Base-by-base conservation (phyloP, 2,888 invertebrate species). In the Troides oblongomaculatus region DNA sequence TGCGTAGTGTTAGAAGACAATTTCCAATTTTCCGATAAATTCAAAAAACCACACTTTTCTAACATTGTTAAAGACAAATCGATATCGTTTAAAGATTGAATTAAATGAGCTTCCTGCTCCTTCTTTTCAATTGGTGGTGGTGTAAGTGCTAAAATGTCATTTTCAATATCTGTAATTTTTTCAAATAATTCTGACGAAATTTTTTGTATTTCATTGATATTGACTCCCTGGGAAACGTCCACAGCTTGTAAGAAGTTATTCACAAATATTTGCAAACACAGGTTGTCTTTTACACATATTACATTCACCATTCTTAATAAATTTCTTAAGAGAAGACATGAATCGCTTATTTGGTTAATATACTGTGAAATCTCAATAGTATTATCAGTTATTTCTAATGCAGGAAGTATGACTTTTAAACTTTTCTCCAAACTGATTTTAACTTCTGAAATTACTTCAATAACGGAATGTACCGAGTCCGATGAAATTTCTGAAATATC, bases 41-140 rank as follows among this genome's bases (percentile, higher is more conserved):
- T 85, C 12, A 92, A 79, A 69, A 90, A 88, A 72, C 89, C 84
- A 75, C 83, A 87, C 73, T 89, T 83, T 77, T 90, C 85, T 66
- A 91, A 77, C 2, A 85, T 84, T 62, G 87, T 88, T 73, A 91
- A 88, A 72, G 83, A 87, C 23, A 74, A 85, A 77, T 91, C 86
- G 18, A 92, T 79, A 72, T 89, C 85, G 71, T 84, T 81, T 62
- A 92, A 78, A 14, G 82, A 80, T 75, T 89, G 81, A 68, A 91
- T 84, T 21, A 92, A 74, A 73, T 83, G 83, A 43, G 84, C 85
- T 77, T 89, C 89, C 72, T 84, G 79, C 1, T 79, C 78, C 60
- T 85, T 74, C 68, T 77, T 79, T 36, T 81, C 77, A 21, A 79
- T 65, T 0, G 81, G 69, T 62, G 80, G 79, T 30, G 86, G 77